These are phyloP conservation scores for Apodemia mormo DNA, from an alignment of 2,888 invertebrate species.

Conservation along the genomic window DNA sequence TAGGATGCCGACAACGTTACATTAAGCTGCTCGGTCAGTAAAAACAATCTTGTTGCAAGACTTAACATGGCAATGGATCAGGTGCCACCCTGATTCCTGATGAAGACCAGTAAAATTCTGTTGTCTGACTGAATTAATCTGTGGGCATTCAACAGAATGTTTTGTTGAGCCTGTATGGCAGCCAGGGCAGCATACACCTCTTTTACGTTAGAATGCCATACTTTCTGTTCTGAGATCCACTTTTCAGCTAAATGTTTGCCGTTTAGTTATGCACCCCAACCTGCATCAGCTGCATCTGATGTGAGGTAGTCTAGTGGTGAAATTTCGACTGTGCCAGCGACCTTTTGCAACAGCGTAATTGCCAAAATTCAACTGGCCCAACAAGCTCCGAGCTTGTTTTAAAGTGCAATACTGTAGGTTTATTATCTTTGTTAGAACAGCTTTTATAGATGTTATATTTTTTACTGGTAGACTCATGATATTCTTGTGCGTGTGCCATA, in stretches of 20 bases:
- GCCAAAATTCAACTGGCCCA: conserved; percentile 36
- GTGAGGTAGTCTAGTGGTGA: conserved; percentile 29
- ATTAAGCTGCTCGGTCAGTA: conserved; percentile 19
- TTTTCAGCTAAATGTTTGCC: conserved; percentile 24
- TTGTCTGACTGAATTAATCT: conserved; percentile 32
- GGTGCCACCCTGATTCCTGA: conserved; percentile 26
- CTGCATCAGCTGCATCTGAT: conserved; percentile 35
- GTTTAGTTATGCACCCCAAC: conserved; percentile 39
- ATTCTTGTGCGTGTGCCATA: conserved; percentile 27
- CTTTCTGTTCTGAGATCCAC: conserved; percentile 30
- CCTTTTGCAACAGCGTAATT: conserved; percentile 27
- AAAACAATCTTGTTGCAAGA: conserved; percentile 16
- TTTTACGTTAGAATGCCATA: conserved; percentile 39
- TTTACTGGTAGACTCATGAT: not conserved
- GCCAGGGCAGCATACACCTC: conserved; percentile 37
- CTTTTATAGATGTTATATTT: conserved; percentile 20
- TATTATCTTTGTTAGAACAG: conserved; percentile 5
- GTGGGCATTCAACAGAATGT: not conserved
- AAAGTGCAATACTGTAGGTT: conserved; percentile 18
- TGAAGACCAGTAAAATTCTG: conserved; percentile 31
- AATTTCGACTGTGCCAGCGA: conserved; percentile 31
- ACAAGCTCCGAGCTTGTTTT: conserved; percentile 27
- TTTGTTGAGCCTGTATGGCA: conserved; percentile 23
- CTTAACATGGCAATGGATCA: conserved; percentile 18
- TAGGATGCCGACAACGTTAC: conserved; percentile 30